Percentiles rank a stretch among this genome's conserved stretches.
phyloP scores from a whole-genome alignment of 2,888 invertebrate genomes.

The Seladonia tumulorum region DNA sequence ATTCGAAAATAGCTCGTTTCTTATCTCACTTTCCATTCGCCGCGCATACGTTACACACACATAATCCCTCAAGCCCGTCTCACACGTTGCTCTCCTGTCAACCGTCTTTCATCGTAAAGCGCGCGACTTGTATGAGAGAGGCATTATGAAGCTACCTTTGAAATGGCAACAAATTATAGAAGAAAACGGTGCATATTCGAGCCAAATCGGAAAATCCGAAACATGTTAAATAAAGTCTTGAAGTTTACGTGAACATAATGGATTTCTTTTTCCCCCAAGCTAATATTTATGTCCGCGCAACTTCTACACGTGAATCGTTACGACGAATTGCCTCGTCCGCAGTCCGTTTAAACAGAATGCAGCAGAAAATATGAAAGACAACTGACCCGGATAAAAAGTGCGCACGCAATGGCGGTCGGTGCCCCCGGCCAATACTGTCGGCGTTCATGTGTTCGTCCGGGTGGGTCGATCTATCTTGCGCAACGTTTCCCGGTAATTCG shows the following conservation, averaged over 20 bases:
- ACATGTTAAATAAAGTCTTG: no score
- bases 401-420: neutral
- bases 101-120: neutral
- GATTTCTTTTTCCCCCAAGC: no score
- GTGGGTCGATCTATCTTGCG: neutral
- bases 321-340: neutral
- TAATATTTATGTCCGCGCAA: neutral
- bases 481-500: slow-evolving; percentile 1
- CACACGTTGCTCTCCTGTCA: neutral
- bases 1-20: neutral
- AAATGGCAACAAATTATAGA: no score
- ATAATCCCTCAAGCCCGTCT: neutral
- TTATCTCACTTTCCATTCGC: neutral
- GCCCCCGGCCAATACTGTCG: neutral
- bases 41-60: neutral
- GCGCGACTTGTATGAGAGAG: no score
- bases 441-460: neutral
- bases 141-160: no score
- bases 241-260: no score
- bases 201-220: no score
- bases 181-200: no score
- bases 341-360: neutral
- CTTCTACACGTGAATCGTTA: neutral
- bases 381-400: slow-evolving; percentile 14
- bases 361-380: slow-evolving; percentile 2